phyloP scores from a whole-genome alignment of 1,140 invertebrate genomes.

The Camponotus vicinus region DNA sequence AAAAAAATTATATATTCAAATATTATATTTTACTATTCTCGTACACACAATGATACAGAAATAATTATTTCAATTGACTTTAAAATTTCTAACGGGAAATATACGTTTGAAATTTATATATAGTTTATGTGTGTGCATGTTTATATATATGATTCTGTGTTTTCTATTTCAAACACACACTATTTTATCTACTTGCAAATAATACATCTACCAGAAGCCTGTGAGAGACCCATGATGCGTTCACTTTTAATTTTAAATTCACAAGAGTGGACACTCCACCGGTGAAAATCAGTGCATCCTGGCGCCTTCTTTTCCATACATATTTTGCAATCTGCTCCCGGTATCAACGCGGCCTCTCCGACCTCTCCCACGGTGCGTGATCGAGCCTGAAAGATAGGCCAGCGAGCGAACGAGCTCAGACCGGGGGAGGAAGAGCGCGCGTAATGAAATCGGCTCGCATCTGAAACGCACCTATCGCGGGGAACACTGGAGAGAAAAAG shows the following conservation, averaged over 20 bases:
- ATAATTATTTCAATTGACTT: too few species aligned
- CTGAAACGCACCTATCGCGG: slow-evolving; percentile 51
- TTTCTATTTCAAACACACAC: too few species aligned
- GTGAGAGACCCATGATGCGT: too few species aligned
- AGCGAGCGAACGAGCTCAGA: slow-evolving; percentile 25
- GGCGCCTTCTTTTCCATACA: slow-evolving; percentile 14
- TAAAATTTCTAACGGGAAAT: too few species aligned
- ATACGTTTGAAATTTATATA: too few species aligned
- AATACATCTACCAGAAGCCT: too few species aligned
- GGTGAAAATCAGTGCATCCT: neutral
- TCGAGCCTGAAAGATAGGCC: slow-evolving; percentile 63
- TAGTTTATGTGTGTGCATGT: too few species aligned
- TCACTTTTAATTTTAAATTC: neutral
- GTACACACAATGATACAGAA: too few species aligned
- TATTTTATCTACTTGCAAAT: too few species aligned
- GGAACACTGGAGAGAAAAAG: slow-evolving; percentile 28
- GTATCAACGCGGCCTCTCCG: neutral
- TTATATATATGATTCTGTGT: too few species aligned
- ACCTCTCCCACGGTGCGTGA: slow-evolving; percentile 59
- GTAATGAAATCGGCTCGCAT: slow-evolving; percentile 62
- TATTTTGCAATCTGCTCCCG: slow-evolving; percentile 5
- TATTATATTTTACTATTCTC: too few species aligned
- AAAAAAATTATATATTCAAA: too few species aligned
- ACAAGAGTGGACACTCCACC: neutral
- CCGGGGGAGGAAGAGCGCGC: slow-evolving; percentile 43